Evolutionary conservation across 2,888 invertebrate species (phyloP), one percentile per base, ranked within the genome.

Genomic region (Ormyrus labotus): DNA sequence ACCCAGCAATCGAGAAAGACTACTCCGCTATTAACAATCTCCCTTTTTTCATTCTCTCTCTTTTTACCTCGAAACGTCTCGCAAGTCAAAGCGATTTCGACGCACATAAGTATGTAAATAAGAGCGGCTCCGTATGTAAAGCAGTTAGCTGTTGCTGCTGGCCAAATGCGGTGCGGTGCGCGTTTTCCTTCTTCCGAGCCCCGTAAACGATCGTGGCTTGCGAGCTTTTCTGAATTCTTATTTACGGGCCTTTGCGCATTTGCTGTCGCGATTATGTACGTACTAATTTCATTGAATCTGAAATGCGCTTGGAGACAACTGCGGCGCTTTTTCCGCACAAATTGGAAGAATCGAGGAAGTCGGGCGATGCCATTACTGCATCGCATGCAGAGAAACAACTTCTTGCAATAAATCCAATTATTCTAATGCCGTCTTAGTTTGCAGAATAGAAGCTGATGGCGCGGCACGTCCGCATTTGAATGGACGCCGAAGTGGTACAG

Each of bases 61-160:
- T 19, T 19, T 19, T 19, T 19, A 1, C 19, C 48, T 50, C 64
- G n/a, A 64, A 19, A n/a, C 13, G 50, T 47, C 13, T 50, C 34
- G 4, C 11, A n/a, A 58, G 48, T 84, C 83, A 84, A 85, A 84
- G 84, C 84, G 83, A 83, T 85, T 84, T 85, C 86, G 84, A 85
- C 85, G 84, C 85, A 81, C 83, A 85, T 86, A 85, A 85, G 84
- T 86, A 87, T 86, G 86, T 84, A 87, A 87, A 87, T 86, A 85
- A 81, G 80, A 55, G 57, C 55, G 70, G 64, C 63, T 55, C 13
- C 13, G 78, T 34, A 68, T 68, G 53, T 63, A 63, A 68, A 68
- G 11, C 11, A 68, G 53, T 11, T n/a, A 45, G 45, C 69, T 5
- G 53, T 19, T 72, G 53, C 63, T 60, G 53, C 13, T 10, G 45